These are phyloP conservation scores for Penelope pileata DNA, from an alignment of 2,113 vertebrate species.

Conservation along the genomic window DNA sequence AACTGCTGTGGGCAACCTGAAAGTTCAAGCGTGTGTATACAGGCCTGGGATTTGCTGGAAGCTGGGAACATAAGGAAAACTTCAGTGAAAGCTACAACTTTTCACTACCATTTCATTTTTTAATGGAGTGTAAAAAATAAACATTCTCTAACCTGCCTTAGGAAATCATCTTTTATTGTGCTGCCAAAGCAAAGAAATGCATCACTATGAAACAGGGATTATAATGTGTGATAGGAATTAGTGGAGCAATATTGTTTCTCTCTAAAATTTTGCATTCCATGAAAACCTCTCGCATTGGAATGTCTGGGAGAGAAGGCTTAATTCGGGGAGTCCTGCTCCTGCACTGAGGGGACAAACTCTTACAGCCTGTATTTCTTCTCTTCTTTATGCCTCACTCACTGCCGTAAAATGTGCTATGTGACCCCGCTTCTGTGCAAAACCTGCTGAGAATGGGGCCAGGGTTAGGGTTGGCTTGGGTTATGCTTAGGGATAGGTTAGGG, in stretches of 20 bases:
- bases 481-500: too few relatives aligned
- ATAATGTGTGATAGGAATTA: background rate
- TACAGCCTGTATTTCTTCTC: background rate
- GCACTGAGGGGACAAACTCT: background rate
- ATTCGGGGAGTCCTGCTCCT: background rate
- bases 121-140: background rate
- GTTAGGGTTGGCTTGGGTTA: background rate
- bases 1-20: background rate
- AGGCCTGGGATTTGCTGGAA: background rate
- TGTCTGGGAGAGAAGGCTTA: background rate
- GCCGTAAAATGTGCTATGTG: background rate
- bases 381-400: background rate
- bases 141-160: background rate
- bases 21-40: background rate
- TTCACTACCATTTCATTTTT: background rate
- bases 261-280: background rate
- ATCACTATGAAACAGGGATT: background rate
- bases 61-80: background rate
- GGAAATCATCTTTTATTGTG: background rate
- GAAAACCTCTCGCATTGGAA: background rate
- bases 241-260: background rate
- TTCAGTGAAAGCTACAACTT: background rate
- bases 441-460: background rate
- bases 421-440: background rate
- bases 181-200: background rate